Conservation (phyloP, 1,140 invertebrate genomes). For the Lepidurus arcticus region DNA sequence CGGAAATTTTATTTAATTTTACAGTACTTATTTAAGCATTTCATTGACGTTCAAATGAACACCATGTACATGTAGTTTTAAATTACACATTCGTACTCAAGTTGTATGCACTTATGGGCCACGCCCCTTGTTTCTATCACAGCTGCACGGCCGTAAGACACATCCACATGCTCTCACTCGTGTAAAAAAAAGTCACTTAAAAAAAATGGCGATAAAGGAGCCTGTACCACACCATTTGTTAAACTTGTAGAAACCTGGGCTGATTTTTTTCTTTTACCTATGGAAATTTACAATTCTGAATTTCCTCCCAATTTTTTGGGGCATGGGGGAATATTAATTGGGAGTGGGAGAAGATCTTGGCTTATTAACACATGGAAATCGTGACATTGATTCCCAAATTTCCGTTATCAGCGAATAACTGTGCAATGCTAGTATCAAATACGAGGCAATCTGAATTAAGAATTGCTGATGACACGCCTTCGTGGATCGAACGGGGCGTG, state of each 20-base stretch:
- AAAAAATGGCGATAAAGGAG: constrained; percentile 1
- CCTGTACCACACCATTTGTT: constrained; percentile 11
- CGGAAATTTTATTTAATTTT: neutral
- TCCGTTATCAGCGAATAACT: constrained; percentile 97
- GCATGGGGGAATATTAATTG: neutral
- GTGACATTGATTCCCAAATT: constrained; percentile 99
- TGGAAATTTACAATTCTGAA: neutral
- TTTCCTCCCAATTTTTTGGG: neutral
- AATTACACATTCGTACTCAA: constrained; percentile 11
- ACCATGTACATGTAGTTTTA: neutral
- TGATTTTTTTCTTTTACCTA: neutral
- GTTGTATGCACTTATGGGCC: neutral
- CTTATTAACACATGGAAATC: constrained; percentile 64
- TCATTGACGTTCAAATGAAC: constrained; percentile 15
- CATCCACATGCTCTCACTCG: neutral
- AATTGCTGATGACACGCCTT: constrained; percentile 97
- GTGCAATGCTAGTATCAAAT: constrained; percentile 96
- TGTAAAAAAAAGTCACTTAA: constrained; percentile 4
- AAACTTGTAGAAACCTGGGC: neutral
- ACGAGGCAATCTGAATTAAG: constrained; percentile 97
- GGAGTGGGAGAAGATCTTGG: neutral
- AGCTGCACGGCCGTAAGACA: constrained; percentile 13
- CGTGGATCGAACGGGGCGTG: constrained; percentile 95
- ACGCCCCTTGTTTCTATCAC: constrained; percentile 21
- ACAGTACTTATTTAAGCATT: neutral